Base-by-base conservation (phyloP, 2,797 vertebrate genomes). In the Setipinna tenuifilis region DNA sequence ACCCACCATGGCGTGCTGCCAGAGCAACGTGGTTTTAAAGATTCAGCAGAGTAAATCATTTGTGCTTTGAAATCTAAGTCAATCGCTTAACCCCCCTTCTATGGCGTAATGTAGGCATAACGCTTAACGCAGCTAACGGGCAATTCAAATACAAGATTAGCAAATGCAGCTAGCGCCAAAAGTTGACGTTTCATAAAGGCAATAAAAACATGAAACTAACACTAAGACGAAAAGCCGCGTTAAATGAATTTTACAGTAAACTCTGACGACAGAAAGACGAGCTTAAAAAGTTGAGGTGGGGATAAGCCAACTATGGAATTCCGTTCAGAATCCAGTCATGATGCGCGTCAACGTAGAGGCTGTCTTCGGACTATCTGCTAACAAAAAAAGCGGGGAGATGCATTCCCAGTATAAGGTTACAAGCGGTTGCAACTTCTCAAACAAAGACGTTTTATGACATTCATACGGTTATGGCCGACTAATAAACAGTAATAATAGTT, bases 381-480 rank as follows among this genome's bases (percentile, higher is more conserved):
- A 78, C 71, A 78, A 82, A 82, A 82, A 82, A 82, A 82, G 81
- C 54, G 81, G 46, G 81, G 81, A 54, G 48, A 59, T 28, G 81
- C 46, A 54, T 82, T 82, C 57, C 57, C 50, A 82, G 23, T 54
- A 44, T 25, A 58, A 57, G 23, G 19, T 78, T 78, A 82, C 81
- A 54, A 82, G 31, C 31, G 17, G 35, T 44, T 21, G 19, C 6
- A 19, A 78, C 71, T 78, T 78, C 19, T 21, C 71, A 78, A 19
- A 78, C 31, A 41, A 78, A 78, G 71, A 44, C 71, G 16, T 75
- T 19, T 9, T 31, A 44, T 78, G 16, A 21, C 71, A 44, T 78
- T 44, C 6, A 21, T 41, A 10, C 6, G 35, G 71, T 78, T 21
- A 78, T 78, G 5, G 44, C 31, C 17, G 31, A 78, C 17, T 41